Evolutionary conservation across 37 sponge, comb jelly and placozoan genomes (phyloP).

Genomic region (Cliona cf. orientalis): DNA sequence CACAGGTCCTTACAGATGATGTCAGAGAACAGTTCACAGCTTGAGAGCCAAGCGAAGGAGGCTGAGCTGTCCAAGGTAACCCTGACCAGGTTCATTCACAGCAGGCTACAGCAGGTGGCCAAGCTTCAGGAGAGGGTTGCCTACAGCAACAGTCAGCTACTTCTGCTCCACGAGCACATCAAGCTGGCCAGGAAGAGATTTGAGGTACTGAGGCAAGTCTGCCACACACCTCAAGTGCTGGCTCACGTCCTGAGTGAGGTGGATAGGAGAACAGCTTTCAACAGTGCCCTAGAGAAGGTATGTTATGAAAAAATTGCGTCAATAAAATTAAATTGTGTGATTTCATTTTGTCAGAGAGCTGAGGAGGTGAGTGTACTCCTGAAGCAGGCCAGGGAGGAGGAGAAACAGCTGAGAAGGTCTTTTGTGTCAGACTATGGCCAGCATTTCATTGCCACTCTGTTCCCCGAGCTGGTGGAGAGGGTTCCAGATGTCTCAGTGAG

Average conservation of each 20-base stretch:
- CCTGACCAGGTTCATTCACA: slow-evolving; percentile 28
- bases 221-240: slow-evolving; percentile 45
- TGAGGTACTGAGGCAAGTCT: slow-evolving; percentile 64
- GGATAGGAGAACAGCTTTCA: slow-evolving; percentile 40
- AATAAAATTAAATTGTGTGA: slow-evolving; percentile 4
- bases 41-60: slow-evolving; percentile 12
- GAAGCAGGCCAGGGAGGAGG: slow-evolving; percentile 34
- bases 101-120: slow-evolving; percentile 22
- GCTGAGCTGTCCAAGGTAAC: slow-evolving; percentile 1
- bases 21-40: slow-evolving; percentile 12
- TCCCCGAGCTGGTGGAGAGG: slow-evolving; percentile 58
- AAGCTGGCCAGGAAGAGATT: slow-evolving; percentile 67
- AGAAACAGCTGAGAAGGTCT: slow-evolving; percentile 21
- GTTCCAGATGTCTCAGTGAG: slow-evolving; percentile 43
- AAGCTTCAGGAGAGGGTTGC: slow-evolving; percentile 53
- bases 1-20: slow-evolving; percentile 53
- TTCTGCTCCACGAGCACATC: slow-evolving; percentile 50
- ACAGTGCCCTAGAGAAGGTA: slow-evolving; percentile 33
- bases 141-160: slow-evolving; percentile 42
- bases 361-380: slow-evolving; percentile 5
- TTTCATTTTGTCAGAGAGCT: slow-evolving; percentile 15
- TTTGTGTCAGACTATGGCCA: slow-evolving; percentile 33
- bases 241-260: slow-evolving; percentile 52
- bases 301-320: no score
- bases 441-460: slow-evolving; percentile 57